A percentile compares a stretch with the other conserved stretches of the same genome.
Evolutionary conservation across 2,797 vertebrate genomes (phyloP).

Genomic region (Delichon dasypus): DNA sequence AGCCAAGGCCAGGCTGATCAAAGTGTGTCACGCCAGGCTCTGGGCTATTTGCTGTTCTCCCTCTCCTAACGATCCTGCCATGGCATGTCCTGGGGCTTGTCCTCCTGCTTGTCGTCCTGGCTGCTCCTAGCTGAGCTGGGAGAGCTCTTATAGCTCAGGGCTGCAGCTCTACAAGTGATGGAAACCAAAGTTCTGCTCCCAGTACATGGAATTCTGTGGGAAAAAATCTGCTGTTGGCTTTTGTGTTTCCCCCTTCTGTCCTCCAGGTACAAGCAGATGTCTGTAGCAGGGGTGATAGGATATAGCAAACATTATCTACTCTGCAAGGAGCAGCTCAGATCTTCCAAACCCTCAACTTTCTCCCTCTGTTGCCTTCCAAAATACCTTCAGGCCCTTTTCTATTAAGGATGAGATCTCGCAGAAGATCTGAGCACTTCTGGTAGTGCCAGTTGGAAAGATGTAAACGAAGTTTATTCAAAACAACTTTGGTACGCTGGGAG

Average conservation of each 20-base stretch:
- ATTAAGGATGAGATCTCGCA: constrained; percentile 15
- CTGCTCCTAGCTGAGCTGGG: not conserved
- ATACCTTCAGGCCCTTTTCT: constrained; percentile 25
- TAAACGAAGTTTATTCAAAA: constrained; percentile 51
- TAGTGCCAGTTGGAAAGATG: constrained; percentile 41
- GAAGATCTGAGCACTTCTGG: constrained; percentile 42
- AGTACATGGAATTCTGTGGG: not conserved
- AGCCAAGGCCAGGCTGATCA: not conserved
- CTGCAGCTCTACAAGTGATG: not conserved
- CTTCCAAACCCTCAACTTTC: constrained; percentile 22
- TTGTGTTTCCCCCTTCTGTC: not conserved
- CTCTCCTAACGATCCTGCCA: not conserved
- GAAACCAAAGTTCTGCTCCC: not conserved
- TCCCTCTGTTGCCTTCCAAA: constrained; percentile 30
- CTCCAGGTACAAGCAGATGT: not conserved
- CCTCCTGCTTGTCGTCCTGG: not conserved
- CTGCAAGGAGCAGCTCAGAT: not conserved
- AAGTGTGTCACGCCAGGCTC: accelerated
- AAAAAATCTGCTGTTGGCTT: not conserved
- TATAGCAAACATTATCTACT: not conserved
- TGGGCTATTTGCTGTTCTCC: not conserved
- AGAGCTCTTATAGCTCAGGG: not conserved
- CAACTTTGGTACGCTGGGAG: not conserved
- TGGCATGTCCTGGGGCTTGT: not conserved
- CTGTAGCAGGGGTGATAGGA: not conserved